Conservation (phyloP, 2,888 invertebrate genomes). For the Dromius quadrimaculatus region DNA sequence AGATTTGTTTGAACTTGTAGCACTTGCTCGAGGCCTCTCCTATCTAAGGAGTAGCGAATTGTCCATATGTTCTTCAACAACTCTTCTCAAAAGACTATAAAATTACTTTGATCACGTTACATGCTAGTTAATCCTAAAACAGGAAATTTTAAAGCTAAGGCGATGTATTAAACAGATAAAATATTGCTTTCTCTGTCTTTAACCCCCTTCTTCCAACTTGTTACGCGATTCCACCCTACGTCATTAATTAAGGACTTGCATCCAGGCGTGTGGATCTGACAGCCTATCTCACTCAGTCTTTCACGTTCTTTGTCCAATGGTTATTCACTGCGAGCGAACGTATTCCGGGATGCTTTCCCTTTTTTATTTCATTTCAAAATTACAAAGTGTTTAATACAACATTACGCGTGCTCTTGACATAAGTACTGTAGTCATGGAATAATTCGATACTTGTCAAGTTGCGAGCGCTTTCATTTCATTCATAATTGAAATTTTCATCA, state of each 20-base stretch:
- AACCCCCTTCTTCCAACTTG: neutral
- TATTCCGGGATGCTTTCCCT: neutral
- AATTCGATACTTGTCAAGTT: neutral
- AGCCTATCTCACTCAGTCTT: slow-evolving; percentile 39
- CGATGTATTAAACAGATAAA: slow-evolving; percentile 51
- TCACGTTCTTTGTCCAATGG: slow-evolving; percentile 30
- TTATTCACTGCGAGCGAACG: slow-evolving; percentile 12
- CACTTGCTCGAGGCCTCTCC: neutral
- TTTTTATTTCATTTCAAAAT: slow-evolving; percentile 38
- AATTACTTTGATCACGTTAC: slow-evolving; percentile 41
- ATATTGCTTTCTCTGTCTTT: slow-evolving; percentile 25
- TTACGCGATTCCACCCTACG: slow-evolving; percentile 15
- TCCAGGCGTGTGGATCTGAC: slow-evolving; percentile 52
- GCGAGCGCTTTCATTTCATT: too few species aligned
- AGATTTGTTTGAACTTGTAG: neutral
- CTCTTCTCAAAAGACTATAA: too few species aligned
- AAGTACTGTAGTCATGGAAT: neutral
- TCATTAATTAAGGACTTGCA: slow-evolving; percentile 53
- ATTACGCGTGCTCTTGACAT: slow-evolving; percentile 51
- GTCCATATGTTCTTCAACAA: too few species aligned
- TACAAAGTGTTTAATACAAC: slow-evolving; percentile 52
- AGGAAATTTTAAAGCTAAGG: slow-evolving; percentile 32
- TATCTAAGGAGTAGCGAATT: too few species aligned
- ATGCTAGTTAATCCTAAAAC: slow-evolving; percentile 35
- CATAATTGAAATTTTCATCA: too few species aligned